Evolutionary conservation across 2,797 vertebrate genomes (phyloP), one percentile per base, ranked within the genome.

Genomic region (Toxotes lorentzi): DNA sequence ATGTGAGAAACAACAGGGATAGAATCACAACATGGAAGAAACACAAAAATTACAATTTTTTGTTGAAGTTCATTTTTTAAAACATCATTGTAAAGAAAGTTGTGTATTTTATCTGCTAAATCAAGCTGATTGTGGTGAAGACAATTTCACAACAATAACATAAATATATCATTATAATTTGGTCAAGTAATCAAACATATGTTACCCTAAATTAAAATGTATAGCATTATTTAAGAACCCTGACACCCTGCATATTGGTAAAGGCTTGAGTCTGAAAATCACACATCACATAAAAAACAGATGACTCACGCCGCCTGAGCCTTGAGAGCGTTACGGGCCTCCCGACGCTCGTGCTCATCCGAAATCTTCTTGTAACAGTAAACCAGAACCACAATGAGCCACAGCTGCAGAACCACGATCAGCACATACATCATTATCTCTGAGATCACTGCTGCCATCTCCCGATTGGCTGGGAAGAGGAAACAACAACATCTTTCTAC

Each of bases 341-440:
- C 93, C 17, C 90, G 86, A 0, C 92, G 94, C 11, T 97, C 96
- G 2, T 96, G 95, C 0, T 97, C 96, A 0, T 94, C 94, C 0
- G 95, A 95, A 0, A 96, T 96, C 91, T 98, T 98, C 85, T 93
- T 95, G 86, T 98, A 98, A 81, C 97, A 98, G 86, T 97, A 97
- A 16, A 98, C 81, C 92, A 98, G 92, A 86, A 97, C 95, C 0
- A 86, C 87, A 57, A 97, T 95, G 64, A 98, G 93, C 97, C 97
- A 98, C 56, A 98, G 94, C 75, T 97, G 97, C 86, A 98, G 94
- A 35, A 96, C 92, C 58, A 96, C 93, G 5, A 97, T 96, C 74
- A 97, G 88, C 51, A 97, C 95, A 1, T 96, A 98, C 97, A 98
- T 98, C 93, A 97, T 95, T 60, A 98, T 96, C 93, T 98, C 97